Evolutionary conservation across 2,797 vertebrate species (phyloP), one percentile per base, ranked within the genome.

Genomic region (Pantherophis vulpinus): DNA sequence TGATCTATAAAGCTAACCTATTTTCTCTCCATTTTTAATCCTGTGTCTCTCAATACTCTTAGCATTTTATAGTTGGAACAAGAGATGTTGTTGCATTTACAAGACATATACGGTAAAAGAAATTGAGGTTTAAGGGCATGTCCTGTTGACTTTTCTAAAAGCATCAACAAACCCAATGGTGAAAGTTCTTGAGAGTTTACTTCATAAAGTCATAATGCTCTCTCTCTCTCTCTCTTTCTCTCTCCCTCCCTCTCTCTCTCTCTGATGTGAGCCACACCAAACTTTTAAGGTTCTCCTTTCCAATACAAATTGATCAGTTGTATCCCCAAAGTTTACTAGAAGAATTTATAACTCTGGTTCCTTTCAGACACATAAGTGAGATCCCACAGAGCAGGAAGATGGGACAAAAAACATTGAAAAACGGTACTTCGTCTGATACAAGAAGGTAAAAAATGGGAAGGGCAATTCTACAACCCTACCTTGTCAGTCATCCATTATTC

Each of bases 401-500:
- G 42, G 47, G 47, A 86, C 11, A 94, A 95, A 97, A 93, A 96
- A 96, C 83, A 87, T 91, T 90, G 94, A 97, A 97, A 66, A 97
- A 96, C 94, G 47, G 29, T 91, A 95, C 90, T 93, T 94, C 95
- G 61, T 93, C 42, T 51, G 55, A 93, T 60, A 56, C 25, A 91
- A 96, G 56, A 56, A 56, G 95, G 92, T 94, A 92, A 95, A 95
- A 95, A 63, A 63, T 91, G 59, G 70, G 89, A 93, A 94, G 95
- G 94, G 94, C 95, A 92, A 91, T 94, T 91, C 94, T 93, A 47
- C 93, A 96, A 91, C 95, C 95, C 93, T 74, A 93, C 92, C 93
- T 97, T 97, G 97, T 97, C 95, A 93, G 0, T 92, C 90, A 96
- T 97, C 92, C 97, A 97, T 97, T 97, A 97, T 97, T 97, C 95